Conservation (phyloP, 2,113 vertebrate species). For the Zosterops pallidus region DNA sequence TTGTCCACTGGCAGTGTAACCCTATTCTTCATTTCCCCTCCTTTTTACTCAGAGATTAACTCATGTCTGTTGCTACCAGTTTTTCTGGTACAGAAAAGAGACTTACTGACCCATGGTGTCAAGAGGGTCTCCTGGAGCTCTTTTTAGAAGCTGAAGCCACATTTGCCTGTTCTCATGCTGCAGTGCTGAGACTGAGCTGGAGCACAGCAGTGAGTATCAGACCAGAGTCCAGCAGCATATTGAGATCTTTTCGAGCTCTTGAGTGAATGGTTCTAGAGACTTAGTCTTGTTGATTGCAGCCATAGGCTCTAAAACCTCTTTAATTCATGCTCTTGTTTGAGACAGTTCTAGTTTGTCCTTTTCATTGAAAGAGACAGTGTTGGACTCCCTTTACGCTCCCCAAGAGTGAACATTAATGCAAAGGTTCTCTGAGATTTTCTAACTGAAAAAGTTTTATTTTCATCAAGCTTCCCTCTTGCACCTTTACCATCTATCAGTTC, state of each 20-base stretch:
- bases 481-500: background rate
- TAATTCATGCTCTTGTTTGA: background rate
- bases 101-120: background rate
- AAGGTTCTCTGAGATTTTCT: background rate
- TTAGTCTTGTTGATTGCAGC: background rate
- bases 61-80: background rate
- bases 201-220: background rate
- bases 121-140: background rate
- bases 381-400: background rate
- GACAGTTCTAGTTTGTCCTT: background rate
- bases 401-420: background rate
- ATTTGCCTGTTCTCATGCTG: background rate
- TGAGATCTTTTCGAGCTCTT: background rate
- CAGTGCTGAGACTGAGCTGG: accelerated
- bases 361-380: background rate
- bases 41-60: background rate
- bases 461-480: background rate
- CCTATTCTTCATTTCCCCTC: background rate
- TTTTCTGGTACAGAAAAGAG: background rate
- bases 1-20: background rate
- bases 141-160: background rate
- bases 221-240: accelerated
- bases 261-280: background rate
- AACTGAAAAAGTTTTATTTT: background rate
- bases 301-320: background rate